These are phyloP conservation scores for Clarias pachynema DNA, from an alignment of 2,797 vertebrate species.

Conservation along the genomic window DNA sequence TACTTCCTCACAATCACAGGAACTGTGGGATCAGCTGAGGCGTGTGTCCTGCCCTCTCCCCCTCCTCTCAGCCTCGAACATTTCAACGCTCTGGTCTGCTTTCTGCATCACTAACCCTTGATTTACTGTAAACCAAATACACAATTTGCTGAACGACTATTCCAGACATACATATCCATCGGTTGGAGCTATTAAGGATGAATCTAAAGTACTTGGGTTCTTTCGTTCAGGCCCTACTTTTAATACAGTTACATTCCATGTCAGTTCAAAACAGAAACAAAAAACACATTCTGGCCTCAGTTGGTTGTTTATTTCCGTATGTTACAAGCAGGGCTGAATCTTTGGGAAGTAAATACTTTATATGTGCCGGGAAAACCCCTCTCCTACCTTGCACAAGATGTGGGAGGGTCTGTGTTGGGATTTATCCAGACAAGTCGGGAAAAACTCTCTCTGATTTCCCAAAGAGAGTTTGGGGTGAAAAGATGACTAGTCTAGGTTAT, in stretches of 20 bases:
- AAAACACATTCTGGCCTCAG: neutral
- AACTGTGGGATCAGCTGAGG: constrained; percentile 73
- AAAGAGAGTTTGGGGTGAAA: constrained; percentile 11
- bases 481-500: constrained; percentile 12
- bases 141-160: constrained; percentile 66
- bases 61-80: constrained; percentile 23
- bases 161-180: constrained; percentile 64
- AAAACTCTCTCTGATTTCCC: neutral
- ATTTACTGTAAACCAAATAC: constrained; percentile 69
- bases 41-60: constrained; percentile 55
- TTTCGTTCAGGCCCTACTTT: neutral
- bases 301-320: neutral
- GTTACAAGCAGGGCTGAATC: neutral
- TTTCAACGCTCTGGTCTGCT: constrained; percentile 65
- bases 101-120: constrained; percentile 68
- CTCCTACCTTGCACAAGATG: neutral
- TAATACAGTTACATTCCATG: neutral
- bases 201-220: neutral
- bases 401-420: neutral
- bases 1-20: constrained; percentile 79
- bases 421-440: constrained; percentile 11
- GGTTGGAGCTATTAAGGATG: constrained; percentile 12
- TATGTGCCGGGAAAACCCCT: neutral
- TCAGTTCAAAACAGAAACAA: neutral
- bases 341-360: neutral